A percentile compares a stretch with the other conserved stretches of the same genome.
Evolutionary conservation across 1,140 invertebrate genomes (phyloP).

Genomic region (Drosophila pruinosa): DNA sequence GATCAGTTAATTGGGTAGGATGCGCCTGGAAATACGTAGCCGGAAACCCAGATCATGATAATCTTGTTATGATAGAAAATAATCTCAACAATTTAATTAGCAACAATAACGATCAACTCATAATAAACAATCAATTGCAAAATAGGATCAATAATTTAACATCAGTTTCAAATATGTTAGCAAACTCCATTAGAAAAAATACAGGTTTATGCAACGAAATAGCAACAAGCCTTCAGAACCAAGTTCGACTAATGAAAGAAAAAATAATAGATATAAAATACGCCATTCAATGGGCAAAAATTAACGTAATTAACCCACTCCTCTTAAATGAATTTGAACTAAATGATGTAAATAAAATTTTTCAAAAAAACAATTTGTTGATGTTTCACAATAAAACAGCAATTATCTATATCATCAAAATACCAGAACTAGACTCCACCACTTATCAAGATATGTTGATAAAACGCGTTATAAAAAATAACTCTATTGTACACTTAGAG

Average conservation of each 20-base stretch:
- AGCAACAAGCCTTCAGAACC: constrained; percentile 14
- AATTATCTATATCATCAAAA: too few relatives aligned
- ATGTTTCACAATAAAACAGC: too few relatives aligned
- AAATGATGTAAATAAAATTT: neutral
- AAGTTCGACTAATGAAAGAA: constrained; percentile 12
- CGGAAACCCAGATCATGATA: too few relatives aligned
- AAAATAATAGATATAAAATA: constrained; percentile 6
- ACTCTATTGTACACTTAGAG: neutral
- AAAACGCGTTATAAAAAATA: constrained; percentile 14
- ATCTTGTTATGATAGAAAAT: neutral
- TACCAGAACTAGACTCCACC: constrained; percentile 2
- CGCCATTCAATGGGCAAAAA: constrained; percentile 16
- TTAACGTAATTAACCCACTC: constrained; percentile 10
- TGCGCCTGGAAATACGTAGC: too few relatives aligned
- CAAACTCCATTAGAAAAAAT: neutral
- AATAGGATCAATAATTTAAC: neutral
- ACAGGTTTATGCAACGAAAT: neutral
- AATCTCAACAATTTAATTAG: neutral
- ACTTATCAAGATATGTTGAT: constrained; percentile 3
- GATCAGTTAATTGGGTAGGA: too few relatives aligned
- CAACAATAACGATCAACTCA: neutral
- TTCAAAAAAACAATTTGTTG: too few relatives aligned
- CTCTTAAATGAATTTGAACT: neutral
- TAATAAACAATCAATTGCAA: too few relatives aligned
- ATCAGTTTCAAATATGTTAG: neutral